A percentile compares a stretch with the other conserved stretches of the same genome.
Evolutionary conservation across 2,113 vertebrate genomes (phyloP).

Genomic region (Tursiops truncatus): DNA sequence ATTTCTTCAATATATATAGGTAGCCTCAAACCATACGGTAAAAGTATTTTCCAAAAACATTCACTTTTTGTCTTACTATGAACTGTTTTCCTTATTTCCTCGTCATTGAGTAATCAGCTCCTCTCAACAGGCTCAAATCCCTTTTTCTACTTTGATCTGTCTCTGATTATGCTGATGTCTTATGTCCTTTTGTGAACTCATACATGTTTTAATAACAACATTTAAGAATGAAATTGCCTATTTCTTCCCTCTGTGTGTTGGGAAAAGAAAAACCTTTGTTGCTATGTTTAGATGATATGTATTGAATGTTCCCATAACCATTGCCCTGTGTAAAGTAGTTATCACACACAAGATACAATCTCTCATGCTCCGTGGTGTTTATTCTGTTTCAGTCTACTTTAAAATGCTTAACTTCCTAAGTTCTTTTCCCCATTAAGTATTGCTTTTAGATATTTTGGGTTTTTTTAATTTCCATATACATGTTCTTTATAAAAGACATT

Average conservation of each 20-base stretch:
- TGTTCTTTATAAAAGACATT: slow-evolving; percentile 26
- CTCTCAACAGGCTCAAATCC: neutral
- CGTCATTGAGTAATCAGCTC: slow-evolving; percentile 39
- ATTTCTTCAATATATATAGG: slow-evolving; percentile 60
- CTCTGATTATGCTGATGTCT: slow-evolving; percentile 32
- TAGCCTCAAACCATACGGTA: slow-evolving; percentile 62
- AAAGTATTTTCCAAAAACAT: slow-evolving; percentile 53
- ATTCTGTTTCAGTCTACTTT: slow-evolving; percentile 39
- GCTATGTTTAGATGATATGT: slow-evolving; percentile 41
- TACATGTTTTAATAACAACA: slow-evolving; percentile 58
- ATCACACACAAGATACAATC: neutral
- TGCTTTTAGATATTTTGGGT: slow-evolving; percentile 42
- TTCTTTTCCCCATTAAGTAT: slow-evolving; percentile 1
- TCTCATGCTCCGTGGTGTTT: slow-evolving; percentile 36
- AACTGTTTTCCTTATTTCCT: slow-evolving; percentile 39
- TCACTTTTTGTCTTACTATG: slow-evolving; percentile 49
- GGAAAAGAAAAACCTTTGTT: slow-evolving; percentile 38
- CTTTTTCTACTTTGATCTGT: slow-evolving; percentile 56
- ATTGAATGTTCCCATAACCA: slow-evolving; percentile 40
- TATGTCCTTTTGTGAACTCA: slow-evolving; percentile 22
- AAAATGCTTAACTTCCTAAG: slow-evolving; percentile 49
- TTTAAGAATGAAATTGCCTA: slow-evolving; percentile 59
- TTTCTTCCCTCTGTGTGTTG: slow-evolving; percentile 23
- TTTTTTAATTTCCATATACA: neutral
- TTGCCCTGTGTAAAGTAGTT: slow-evolving; percentile 43